Percentiles rank a stretch among this genome's conserved stretches.
Conservation (phyloP, 2,113 vertebrate genomes). For the Barnardius zonarius region DNA sequence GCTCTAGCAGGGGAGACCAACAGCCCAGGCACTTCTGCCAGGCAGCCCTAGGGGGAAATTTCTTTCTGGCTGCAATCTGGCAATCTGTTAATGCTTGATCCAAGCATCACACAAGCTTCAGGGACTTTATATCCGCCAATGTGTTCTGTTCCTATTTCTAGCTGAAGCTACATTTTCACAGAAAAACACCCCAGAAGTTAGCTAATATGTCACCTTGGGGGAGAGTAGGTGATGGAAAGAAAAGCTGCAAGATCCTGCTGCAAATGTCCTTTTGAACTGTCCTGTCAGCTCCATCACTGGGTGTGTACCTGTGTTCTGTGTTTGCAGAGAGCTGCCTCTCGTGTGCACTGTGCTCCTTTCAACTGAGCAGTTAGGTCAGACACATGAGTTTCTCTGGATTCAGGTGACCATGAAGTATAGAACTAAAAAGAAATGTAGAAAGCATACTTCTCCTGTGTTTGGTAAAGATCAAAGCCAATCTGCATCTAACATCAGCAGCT, state of each 20-base stretch:
- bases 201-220: neutral
- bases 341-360: neutral
- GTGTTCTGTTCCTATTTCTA: neutral
- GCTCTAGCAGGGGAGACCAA: accelerated
- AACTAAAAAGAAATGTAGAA: neutral
- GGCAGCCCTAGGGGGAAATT: neutral
- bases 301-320: neutral
- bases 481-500: neutral
- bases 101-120: neutral
- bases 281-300: neutral
- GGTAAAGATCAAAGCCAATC: neutral
- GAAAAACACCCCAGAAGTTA: neutral
- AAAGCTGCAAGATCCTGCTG: neutral
- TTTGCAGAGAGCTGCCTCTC: neutral
- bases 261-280: neutral
- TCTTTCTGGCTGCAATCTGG: neutral
- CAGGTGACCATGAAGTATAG: neutral
- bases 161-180: neutral
- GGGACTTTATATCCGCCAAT: neutral
- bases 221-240: neutral
- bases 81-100: neutral
- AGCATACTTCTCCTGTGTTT: neutral
- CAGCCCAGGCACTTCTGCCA: neutral
- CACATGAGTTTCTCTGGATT: neutral
- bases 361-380: neutral